Base-by-base conservation (phyloP, 1,140 invertebrate species). In the Philopotamus ludificatus region DNA sequence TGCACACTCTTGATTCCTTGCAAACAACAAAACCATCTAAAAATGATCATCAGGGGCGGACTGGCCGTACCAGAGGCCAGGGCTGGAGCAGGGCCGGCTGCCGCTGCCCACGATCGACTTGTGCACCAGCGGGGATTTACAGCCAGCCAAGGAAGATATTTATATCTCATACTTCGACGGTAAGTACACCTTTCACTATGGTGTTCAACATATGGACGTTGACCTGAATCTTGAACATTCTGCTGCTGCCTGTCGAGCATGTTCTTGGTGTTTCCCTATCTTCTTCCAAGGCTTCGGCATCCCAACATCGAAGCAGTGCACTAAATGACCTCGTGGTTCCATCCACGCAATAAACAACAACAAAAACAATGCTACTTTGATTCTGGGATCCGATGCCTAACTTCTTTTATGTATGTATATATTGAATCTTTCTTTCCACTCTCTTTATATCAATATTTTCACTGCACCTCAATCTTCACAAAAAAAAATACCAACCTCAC, bases 21-120 rank as follows among this genome's bases (percentile, higher is more conserved):
- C 62, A 64, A 58, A 45, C 51, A 22, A 34, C 41, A 60, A 59
- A 60, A 60, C 45, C 21, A 60, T 66, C 39, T 66, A 45, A 66
- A n/a, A 65, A 62, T 69, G 49, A 63, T 62, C 55, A 70, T 66
- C 79, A 81, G 79, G 79, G 77, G 79, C 77, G 76, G 79, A 80
- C 77, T 81, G 79, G 79, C 78, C 79, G 76, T 81, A 80, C 79
- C 78, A 77, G 76, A 76, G 77, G 71, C 76, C 78, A 72, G 77
- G 76, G 75, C 74, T 79, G 74, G 76, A 77, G 57, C 78, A 76
- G 75, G 74, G 76, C 75, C 75, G 79, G 72, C 76, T 77, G 75
- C 77, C 78, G 74, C 61, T 67, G 41, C 68, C 68, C n/a, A 49
- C 64, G 10, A 47, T 53, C 7, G 68, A 70, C 60, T 63, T 66